phyloP scores from a whole-genome alignment of 2,888 invertebrate species.

The Oasisia sp. region DNA sequence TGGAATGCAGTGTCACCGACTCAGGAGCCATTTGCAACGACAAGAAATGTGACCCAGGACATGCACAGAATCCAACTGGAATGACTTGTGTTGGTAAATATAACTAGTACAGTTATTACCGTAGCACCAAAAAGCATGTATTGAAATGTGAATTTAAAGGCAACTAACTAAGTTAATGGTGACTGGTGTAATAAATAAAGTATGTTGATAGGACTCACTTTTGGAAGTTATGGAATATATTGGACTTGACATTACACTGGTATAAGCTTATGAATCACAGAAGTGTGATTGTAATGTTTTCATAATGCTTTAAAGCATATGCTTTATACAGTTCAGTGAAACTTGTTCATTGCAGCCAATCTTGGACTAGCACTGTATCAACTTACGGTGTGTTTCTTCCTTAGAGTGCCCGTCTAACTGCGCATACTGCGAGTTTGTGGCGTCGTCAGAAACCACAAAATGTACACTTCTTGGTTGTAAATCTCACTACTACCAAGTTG shows the following conservation, averaged over 20 bases:
- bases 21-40: not conserved
- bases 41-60: not conserved
- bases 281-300: not conserved
- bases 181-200: not conserved
- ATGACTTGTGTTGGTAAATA: not conserved
- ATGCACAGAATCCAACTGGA: conserved; percentile 17
- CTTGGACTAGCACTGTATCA: not conserved
- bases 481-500: not conserved
- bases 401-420: not conserved
- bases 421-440: not conserved
- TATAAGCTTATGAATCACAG: not conserved
- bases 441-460: not conserved
- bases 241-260: not conserved
- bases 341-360: not conserved
- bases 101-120: not conserved
- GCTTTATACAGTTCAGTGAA: not conserved
- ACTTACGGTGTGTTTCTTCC: not conserved
- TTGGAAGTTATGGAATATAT: not conserved
- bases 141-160: not conserved
- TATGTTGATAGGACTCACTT: not conserved
- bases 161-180: not conserved
- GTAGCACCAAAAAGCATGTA: not conserved
- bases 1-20: not conserved
- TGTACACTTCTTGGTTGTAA: not conserved
- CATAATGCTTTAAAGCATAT: not conserved